These are phyloP conservation scores for Rhinichthys klamathensis DNA, from an alignment of 2,113 vertebrate species.

Conservation along the genomic window DNA sequence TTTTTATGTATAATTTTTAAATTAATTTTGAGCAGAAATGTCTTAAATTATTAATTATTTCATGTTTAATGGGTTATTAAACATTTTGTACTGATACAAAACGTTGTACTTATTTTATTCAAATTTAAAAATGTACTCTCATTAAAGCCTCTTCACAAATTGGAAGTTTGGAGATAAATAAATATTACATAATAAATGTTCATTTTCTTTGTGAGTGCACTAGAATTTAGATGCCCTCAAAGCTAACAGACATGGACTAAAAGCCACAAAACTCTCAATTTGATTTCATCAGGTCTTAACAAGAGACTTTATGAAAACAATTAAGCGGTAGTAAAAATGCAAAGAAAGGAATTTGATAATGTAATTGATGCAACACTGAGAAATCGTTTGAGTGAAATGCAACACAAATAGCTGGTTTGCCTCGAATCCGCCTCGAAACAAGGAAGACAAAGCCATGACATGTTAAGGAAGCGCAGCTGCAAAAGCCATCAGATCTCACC, in stretches of 20 bases:
- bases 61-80: no score
- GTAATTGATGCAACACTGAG: background rate
- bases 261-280: background rate
- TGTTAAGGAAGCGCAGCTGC: slow-evolving; percentile 22
- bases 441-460: background rate
- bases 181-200: background rate
- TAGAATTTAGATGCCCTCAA: background rate
- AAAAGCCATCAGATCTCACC: slow-evolving; percentile 20
- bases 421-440: background rate
- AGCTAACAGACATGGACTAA: background rate
- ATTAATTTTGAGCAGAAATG: no score
- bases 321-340: background rate
- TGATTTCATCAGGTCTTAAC: background rate
- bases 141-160: background rate
- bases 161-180: background rate
- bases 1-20: no score
- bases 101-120: no score
- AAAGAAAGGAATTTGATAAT: background rate
- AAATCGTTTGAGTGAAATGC: background rate
- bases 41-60: no score
- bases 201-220: background rate
- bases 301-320: background rate
- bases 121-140: no score
- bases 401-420: background rate
- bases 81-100: no score